phyloP scores from a whole-genome alignment of 2,113 vertebrate genomes.

The Pyrgilauda ruficollis region DNA sequence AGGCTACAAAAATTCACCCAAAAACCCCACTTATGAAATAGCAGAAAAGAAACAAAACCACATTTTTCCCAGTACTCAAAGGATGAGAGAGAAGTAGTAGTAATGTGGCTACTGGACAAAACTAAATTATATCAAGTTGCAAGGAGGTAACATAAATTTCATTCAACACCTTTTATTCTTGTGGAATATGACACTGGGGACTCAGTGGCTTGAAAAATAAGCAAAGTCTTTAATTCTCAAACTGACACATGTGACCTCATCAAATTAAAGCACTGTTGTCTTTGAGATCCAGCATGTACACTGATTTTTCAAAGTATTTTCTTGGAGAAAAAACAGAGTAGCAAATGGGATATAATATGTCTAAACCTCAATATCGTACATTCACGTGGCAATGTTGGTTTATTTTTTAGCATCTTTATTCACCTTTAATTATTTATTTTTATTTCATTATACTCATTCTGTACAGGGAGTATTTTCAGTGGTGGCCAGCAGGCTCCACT shows the following conservation, averaged over 20 bases:
- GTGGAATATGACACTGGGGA: background rate
- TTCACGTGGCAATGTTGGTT: background rate
- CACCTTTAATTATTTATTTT: background rate
- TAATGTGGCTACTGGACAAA: background rate
- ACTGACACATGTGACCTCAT: background rate
- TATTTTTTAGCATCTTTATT: background rate
- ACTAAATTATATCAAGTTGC: background rate
- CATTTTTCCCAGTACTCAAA: background rate
- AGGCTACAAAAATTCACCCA: background rate
- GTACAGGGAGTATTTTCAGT: background rate
- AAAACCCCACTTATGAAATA: background rate
- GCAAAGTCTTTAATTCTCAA: background rate
- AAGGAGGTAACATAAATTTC: background rate
- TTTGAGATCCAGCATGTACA: background rate
- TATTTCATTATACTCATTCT: background rate
- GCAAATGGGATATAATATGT: background rate
- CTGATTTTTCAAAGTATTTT: background rate
- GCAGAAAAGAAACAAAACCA: background rate
- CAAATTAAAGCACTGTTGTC: background rate
- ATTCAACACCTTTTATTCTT: background rate
- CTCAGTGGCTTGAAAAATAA: background rate
- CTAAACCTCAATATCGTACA: background rate
- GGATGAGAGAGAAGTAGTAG: background rate
- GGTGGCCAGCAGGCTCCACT: background rate
- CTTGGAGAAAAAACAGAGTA: background rate